A percentile compares a stretch with the other conserved stretches of the same genome.
These are phyloP conservation scores for Marisa cornuarietis DNA, from an alignment of 1,140 invertebrate genomes.

Conservation along the genomic window DNA sequence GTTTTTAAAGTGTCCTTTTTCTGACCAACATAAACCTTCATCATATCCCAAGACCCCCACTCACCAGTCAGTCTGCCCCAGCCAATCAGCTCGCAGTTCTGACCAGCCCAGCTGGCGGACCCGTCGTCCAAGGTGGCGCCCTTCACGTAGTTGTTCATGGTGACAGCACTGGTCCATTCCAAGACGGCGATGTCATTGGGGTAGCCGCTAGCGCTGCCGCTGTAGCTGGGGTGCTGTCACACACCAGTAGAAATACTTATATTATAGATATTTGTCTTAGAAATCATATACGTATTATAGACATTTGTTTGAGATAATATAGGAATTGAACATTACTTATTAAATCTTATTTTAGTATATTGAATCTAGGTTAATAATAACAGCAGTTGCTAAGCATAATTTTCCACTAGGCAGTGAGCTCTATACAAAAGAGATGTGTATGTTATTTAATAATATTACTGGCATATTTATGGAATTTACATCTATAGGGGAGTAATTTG, in stretches of 20 bases:
- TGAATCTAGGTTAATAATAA: too few species aligned
- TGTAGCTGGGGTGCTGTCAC: conserved; percentile 26
- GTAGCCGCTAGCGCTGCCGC: conserved; percentile 21
- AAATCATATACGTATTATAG: too few species aligned
- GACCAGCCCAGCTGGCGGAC: conserved; percentile 2
- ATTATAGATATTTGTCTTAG: too few species aligned
- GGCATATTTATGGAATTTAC: too few species aligned
- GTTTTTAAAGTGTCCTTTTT: neutral
- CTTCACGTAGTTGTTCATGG: neutral
- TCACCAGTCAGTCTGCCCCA: conserved; percentile 23
- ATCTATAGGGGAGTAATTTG: too few species aligned
- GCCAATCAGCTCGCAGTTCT: conserved; percentile 10
- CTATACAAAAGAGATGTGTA: too few species aligned
- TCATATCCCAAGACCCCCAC: neutral
- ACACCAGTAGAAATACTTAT: neutral
- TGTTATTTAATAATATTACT: too few species aligned
- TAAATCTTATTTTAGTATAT: too few species aligned
- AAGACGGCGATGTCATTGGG: conserved; percentile 33
- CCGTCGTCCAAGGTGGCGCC: conserved; percentile 11
- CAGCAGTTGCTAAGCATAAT: too few species aligned
- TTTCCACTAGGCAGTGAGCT: too few species aligned
- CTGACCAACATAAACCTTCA: neutral
- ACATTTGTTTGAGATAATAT: too few species aligned
- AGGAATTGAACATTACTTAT: too few species aligned
- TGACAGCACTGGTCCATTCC: neutral